Percentiles rank a stretch among this genome's conserved stretches.
phyloP scores from a whole-genome alignment of 2,797 vertebrate genomes.

The Thunnus albacares region DNA sequence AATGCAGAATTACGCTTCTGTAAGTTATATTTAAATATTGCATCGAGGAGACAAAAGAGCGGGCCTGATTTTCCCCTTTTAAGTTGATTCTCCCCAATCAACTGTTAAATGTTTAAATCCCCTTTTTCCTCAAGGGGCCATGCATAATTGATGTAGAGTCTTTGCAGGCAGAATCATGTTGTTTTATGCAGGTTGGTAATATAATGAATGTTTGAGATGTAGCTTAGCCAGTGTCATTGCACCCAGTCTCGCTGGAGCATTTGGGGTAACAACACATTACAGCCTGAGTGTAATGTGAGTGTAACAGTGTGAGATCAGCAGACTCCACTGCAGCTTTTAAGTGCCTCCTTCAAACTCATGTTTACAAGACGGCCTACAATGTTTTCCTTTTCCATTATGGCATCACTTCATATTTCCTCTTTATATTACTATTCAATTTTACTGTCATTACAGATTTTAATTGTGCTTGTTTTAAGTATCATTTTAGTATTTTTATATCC shows the following conservation, averaged over 20 bases:
- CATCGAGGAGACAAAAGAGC: slow-evolving; percentile 25
- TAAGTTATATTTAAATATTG: slow-evolving; percentile 48
- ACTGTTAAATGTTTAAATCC: slow-evolving; percentile 62
- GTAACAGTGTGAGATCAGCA: too few species aligned
- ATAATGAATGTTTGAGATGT: slow-evolving; percentile 33
- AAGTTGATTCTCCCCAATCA: slow-evolving; percentile 38
- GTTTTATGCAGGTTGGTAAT: slow-evolving; percentile 26
- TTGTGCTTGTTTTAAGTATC: too few species aligned
- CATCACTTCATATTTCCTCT: too few species aligned
- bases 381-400: too few species aligned
- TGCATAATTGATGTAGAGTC: slow-evolving; percentile 44
- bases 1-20: slow-evolving; percentile 26
- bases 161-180: slow-evolving; percentile 32
- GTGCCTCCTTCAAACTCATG: too few species aligned
- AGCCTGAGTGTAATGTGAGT: too few species aligned
- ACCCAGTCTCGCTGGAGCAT: not conserved
- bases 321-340: too few species aligned
- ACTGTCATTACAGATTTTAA: too few species aligned
- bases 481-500: too few species aligned
- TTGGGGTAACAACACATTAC: not conserved
- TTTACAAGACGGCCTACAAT: too few species aligned
- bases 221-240: not conserved
- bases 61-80: slow-evolving; percentile 7
- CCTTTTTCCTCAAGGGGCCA: not conserved
- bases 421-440: too few species aligned